A percentile compares a stretch with the other conserved stretches of the same genome.
These are phyloP conservation scores for Pseudoips prasinana DNA, from an alignment of 2,888 invertebrate species.

Conservation along the genomic window DNA sequence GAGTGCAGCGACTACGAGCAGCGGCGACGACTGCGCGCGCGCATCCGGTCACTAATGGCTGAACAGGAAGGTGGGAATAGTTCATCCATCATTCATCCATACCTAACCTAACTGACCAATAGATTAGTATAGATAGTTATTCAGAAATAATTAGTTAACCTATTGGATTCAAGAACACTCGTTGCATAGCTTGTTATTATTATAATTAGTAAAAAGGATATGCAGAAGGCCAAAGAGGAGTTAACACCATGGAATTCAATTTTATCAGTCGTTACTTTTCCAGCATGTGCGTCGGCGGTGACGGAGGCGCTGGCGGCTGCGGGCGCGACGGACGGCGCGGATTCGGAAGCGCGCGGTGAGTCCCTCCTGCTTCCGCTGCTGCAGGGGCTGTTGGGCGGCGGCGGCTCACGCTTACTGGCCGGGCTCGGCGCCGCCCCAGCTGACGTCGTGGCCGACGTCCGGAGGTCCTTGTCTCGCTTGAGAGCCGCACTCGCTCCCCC, in stretches of 20 bases:
- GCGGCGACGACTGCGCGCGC: constrained; percentile 89
- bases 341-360: constrained; percentile 85
- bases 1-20: constrained; percentile 94
- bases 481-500: constrained; percentile 86
- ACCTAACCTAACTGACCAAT: no score
- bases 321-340: constrained; percentile 43
- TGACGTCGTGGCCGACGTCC: constrained; percentile 88
- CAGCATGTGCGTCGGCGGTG: constrained; percentile 74
- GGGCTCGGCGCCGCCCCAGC: constrained; percentile 79
- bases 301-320: constrained; percentile 70
- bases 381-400: constrained; percentile 84
- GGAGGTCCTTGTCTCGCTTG: constrained; percentile 87
- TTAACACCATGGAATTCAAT: not conserved
- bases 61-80: constrained; percentile 89
- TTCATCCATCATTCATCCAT: no score
- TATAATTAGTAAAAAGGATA: no score
- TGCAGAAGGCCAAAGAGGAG: not conserved
- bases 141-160: no score
- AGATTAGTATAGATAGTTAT: no score
- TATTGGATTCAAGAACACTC: no score
- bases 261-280: constrained; percentile 5
- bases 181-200: no score
- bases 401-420: constrained; percentile 62
- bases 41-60: constrained; percentile 92
- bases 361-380: constrained; percentile 86